Evolutionary conservation across 2,888 invertebrate species (phyloP).

Genomic region (Cephus rjabovi): DNA sequence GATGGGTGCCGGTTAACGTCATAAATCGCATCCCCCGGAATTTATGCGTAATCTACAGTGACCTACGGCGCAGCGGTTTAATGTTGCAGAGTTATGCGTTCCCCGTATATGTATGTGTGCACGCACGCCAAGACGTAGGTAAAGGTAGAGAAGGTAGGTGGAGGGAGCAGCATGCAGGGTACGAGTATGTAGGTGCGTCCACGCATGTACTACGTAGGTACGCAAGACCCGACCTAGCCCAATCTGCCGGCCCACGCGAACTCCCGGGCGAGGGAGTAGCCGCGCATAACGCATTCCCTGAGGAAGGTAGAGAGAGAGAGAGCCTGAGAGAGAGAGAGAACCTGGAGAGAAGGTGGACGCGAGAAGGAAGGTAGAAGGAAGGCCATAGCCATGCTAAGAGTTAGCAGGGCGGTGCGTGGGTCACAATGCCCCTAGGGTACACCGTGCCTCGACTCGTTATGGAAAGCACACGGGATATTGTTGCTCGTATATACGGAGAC

Average conservation of each 20-base stretch:
- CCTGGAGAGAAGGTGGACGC: slow-evolving; percentile 28
- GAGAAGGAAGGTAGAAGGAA: slow-evolving; percentile 38
- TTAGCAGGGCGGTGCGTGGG: slow-evolving; percentile 60
- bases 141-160: background rate
- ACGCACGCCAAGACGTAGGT: slow-evolving; percentile 12
- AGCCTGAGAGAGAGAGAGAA: background rate
- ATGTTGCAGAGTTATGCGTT: slow-evolving; percentile 47
- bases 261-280: slow-evolving; percentile 47
- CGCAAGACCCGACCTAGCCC: slow-evolving; percentile 53
- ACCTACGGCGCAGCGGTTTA: slow-evolving; percentile 47
- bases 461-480: slow-evolving; percentile 55
- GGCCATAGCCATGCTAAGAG: slow-evolving; percentile 42
- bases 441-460: slow-evolving; percentile 51
- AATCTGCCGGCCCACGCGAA: slow-evolving; percentile 52
- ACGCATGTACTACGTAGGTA: slow-evolving; percentile 18
- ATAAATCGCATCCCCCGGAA: slow-evolving; percentile 44
- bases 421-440: slow-evolving; percentile 56
- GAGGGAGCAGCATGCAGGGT: background rate
- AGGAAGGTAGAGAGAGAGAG: slow-evolving; percentile 26
- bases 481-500: slow-evolving; percentile 54
- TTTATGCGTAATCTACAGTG: slow-evolving; percentile 54
- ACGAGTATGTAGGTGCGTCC: background rate
- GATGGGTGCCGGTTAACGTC: slow-evolving; percentile 26
- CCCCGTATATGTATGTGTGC: slow-evolving; percentile 12
- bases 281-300: slow-evolving; percentile 43